Evolutionary conservation across 2,888 invertebrate genomes (phyloP).

Genomic region (Philereme transversata): DNA sequence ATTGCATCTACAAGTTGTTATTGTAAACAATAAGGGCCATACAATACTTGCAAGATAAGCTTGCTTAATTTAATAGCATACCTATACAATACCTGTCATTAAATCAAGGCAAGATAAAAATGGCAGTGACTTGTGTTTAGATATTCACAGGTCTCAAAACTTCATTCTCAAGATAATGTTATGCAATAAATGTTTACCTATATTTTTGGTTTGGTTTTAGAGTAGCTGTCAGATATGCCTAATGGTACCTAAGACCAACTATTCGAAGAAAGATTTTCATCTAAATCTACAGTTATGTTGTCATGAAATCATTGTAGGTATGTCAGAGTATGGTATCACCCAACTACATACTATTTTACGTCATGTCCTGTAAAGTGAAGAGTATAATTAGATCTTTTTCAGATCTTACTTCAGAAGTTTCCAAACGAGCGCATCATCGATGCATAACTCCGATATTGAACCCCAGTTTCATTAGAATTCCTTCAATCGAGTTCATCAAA

Average conservation of each 20-base stretch:
- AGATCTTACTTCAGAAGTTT: constrained; percentile 5
- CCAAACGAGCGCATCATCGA: constrained; percentile 9
- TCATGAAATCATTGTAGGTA: background rate
- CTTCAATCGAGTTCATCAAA: constrained; percentile 74
- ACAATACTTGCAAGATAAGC: background rate
- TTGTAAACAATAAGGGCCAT: background rate
- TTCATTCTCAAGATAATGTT: background rate
- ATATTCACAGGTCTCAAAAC: constrained; percentile 1
- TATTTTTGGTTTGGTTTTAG: background rate
- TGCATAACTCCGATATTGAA: constrained; percentile 24
- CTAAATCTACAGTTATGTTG: background rate
- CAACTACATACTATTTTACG: constrained; percentile 3
- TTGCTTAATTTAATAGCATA: too few species aligned
- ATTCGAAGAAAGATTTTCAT: background rate
- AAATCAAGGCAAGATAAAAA: constrained; percentile 48
- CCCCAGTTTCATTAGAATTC: constrained; percentile 28
- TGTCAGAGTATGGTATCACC: background rate
- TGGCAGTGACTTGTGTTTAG: constrained; percentile 58
- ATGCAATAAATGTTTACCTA: too few species aligned
- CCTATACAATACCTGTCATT: constrained; percentile 29
- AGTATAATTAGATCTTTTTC: constrained; percentile 10
- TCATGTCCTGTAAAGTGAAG: constrained; percentile 9
- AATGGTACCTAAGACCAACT: background rate
- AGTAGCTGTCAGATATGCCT: background rate
- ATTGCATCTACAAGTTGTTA: constrained; percentile 37